Evolutionary conservation across 2,113 vertebrate species (phyloP).

Genomic region (Ramphastos sulfuratus): DNA sequence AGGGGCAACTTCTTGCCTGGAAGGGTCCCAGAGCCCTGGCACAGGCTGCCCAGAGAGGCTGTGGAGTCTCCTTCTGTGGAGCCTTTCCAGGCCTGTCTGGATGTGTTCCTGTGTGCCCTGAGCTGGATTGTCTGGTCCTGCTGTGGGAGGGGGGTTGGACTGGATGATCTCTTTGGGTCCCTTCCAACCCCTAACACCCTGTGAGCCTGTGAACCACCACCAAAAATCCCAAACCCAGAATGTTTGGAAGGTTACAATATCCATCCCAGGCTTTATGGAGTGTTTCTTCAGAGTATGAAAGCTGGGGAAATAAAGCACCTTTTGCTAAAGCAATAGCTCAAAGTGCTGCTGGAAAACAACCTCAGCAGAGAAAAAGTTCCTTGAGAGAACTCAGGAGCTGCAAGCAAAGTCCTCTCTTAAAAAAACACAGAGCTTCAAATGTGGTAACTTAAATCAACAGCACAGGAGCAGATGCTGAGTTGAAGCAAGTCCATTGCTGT

Average conservation of each 20-base stretch:
- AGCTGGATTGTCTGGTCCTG: too few relatives aligned
- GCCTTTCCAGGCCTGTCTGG: too few relatives aligned
- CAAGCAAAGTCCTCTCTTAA: background rate
- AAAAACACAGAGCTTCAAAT: background rate
- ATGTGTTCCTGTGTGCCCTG: too few relatives aligned
- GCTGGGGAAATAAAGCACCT: background rate
- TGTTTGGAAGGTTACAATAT: background rate
- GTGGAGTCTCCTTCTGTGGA: too few relatives aligned
- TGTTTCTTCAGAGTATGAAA: background rate
- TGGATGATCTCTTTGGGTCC: too few relatives aligned
- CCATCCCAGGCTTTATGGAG: background rate
- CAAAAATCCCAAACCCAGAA: background rate
- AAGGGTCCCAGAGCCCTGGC: too few relatives aligned
- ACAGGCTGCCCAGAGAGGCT: too few relatives aligned
- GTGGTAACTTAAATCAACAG: background rate
- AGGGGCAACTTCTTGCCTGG: too few relatives aligned
- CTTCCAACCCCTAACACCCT: too few relatives aligned
- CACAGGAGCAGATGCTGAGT: background rate
- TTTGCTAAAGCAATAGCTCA: background rate
- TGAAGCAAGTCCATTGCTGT: accelerated
- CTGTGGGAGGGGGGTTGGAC: too few relatives aligned
- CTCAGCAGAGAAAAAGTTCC: background rate
- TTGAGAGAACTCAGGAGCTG: background rate
- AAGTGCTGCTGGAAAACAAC: background rate
- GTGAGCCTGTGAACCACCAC: too few relatives aligned